Base-by-base conservation (phyloP, 2,888 invertebrate genomes). In the Aphodius granarius region DNA sequence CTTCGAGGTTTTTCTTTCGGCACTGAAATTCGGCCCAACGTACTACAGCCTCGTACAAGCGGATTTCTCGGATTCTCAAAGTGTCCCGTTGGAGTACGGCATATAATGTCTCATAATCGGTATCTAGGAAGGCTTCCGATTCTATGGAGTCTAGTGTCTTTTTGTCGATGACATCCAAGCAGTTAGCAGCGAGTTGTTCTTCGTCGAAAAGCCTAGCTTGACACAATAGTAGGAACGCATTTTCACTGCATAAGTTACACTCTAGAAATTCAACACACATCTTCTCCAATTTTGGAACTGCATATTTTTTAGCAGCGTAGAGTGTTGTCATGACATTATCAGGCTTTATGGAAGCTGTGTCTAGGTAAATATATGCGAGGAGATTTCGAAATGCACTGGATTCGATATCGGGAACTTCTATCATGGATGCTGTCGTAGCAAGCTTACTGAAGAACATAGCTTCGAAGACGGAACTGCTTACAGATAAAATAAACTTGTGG, bases 251-350 rank as follows among this genome's bases (percentile, higher is more conserved):
- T 77, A 96, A 88, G 85, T 94, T 94, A 78, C 90, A 90, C 80
- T 92, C 90, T 15, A 91, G 84, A 85, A 95, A 95, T 82, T 95
- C 94, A 0, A 95, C 95, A 87, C 95, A 96, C 76, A 94, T 94
- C 81, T 92, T 92, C 83, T 95, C 95, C 78, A 96, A 86, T 2
- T 94, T 94, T 0, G 94, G 94, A 0, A 96, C 94, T 1, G 94
- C 95, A 87, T 96, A 96, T 82, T 96, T 95, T 83, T 95, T 95
- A 5, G 95, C 95, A 0, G 95, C 94, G 82, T 96, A 96, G 72
- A 96, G 85, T 0, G 95, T 95, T 0, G 94, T 93, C 95, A 95
- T 95, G 1, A 96, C 95, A 83, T 93, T 94, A 83, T 95, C 95
- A 0, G 95, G 94, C 6, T 93, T 94, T 81, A 96, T 94, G 76